Evolutionary conservation across 2,888 invertebrate species (phyloP).

Genomic region (Meliscaeva auricollis): DNA sequence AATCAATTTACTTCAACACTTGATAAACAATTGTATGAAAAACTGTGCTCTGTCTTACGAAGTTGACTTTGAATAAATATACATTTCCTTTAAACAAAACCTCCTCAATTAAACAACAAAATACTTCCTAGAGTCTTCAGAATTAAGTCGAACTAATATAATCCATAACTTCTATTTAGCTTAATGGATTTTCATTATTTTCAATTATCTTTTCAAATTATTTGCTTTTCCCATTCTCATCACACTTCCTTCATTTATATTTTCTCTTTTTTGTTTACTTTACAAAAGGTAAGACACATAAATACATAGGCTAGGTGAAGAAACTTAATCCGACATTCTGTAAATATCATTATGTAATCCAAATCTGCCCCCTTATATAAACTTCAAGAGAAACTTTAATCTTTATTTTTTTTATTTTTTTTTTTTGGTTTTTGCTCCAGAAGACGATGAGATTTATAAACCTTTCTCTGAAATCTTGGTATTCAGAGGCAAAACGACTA

Average conservation of each 20-base stretch:
- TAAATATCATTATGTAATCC: slow-evolving; percentile 22
- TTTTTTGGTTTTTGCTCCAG: background rate
- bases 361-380: background rate
- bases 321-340: slow-evolving; percentile 22
- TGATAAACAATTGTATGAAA: no score
- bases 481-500: background rate
- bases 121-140: no score
- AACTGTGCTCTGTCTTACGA: no score
- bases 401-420: background rate
- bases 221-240: background rate
- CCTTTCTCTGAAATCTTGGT: background rate
- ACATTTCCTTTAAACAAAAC: no score
- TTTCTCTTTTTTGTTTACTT: background rate
- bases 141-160: background rate
- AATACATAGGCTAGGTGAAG: background rate
- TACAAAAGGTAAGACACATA: slow-evolving; percentile 8
- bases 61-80: no score
- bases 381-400: slow-evolving; percentile 23
- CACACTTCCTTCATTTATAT: background rate
- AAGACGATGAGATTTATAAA: slow-evolving; percentile 26
- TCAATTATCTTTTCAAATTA: background rate
- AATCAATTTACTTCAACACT: no score
- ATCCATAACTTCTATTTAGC: background rate
- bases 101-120: no score
- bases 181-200: slow-evolving; percentile 11